Evolutionary conservation across 1,140 invertebrate genomes (phyloP), one percentile per base, ranked within the genome.

Genomic region (Sesamia nonagrioides): DNA sequence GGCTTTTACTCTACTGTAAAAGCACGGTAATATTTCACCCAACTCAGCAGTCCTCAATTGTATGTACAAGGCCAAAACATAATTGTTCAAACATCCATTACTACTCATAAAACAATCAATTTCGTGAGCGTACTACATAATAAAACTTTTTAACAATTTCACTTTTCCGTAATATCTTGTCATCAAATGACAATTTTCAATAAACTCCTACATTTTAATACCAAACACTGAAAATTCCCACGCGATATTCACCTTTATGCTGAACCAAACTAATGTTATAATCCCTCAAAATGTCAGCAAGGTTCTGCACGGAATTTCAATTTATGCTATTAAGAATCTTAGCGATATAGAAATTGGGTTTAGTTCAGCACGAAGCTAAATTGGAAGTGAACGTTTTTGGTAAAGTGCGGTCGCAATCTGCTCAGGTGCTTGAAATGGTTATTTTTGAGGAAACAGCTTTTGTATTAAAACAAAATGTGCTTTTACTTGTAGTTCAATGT

Each of bases 381-480:
- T 80, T 79, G 88, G 86, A 89, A 88, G 80, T 82, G 84, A 87
- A 86, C 85, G 84, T 78, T 86, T 84, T 79, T 82, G 89, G 88
- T 90, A 89, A 93, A 88, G 88, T 91, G 91, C 89, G 88, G 87
- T 13, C 89, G 88, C 92, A 93, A 93, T 93, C 92, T 92, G 90
- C 88, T 89, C 89, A 92, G 92, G 92, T 93, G 89, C 83, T 90
- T 80, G 71, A 48, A 76, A 73, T 76, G 85, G 50, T 80, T 61
- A 83, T 52, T 80, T 77, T 77, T 83, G 80, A 84, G 88, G 88
- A 89, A 84, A 84, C 35, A 81, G 84, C 78, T 88, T 87, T 79
- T 73, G 17, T 83, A 77, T 83, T 56, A 66, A 71, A 76, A 71
- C 52, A 48, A 66, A 75, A 78, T 52, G 56, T 48, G 45, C 27